Evolutionary conservation across 2,797 vertebrate genomes (phyloP).

Genomic region (Micromesistius poutassou): DNA sequence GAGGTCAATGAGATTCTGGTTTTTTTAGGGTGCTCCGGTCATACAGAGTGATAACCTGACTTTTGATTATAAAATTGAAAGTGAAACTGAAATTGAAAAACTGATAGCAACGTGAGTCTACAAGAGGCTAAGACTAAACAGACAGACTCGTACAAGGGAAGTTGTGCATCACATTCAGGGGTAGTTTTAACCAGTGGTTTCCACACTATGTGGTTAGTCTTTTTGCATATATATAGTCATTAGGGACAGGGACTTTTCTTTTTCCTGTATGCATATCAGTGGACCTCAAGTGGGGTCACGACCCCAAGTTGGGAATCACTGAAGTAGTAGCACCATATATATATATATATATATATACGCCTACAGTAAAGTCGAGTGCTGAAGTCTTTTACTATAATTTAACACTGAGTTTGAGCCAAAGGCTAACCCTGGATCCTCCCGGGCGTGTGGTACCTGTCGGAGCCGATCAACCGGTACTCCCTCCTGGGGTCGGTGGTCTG

Average conservation of each 20-base stretch:
- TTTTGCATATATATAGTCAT: too few species aligned
- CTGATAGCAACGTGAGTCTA: neutral
- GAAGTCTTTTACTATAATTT: neutral
- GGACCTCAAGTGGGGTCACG: too few species aligned
- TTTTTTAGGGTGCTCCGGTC: neutral
- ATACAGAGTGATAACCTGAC: neutral
- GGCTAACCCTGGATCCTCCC: neutral
- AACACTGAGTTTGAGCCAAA: neutral
- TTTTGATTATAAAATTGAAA: neutral
- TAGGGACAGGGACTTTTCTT: too few species aligned
- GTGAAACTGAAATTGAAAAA: neutral
- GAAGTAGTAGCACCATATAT: too few species aligned
- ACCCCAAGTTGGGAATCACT: too few species aligned
- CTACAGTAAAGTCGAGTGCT: neutral
- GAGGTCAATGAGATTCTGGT: conserved; percentile 15
- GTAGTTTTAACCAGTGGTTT: too few species aligned
- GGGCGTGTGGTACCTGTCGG: conserved; percentile 71
- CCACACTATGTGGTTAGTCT: too few species aligned
- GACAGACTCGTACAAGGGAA: neutral
- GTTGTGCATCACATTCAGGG: too few species aligned
- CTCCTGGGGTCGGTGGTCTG: conserved; percentile 75
- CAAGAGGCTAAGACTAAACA: neutral
- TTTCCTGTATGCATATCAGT: too few species aligned
- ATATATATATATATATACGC: too few species aligned
- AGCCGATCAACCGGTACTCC: conserved; percentile 77